These are phyloP conservation scores for Drosophila leontia DNA, from an alignment of 1,140 invertebrate genomes.

Conservation along the genomic window DNA sequence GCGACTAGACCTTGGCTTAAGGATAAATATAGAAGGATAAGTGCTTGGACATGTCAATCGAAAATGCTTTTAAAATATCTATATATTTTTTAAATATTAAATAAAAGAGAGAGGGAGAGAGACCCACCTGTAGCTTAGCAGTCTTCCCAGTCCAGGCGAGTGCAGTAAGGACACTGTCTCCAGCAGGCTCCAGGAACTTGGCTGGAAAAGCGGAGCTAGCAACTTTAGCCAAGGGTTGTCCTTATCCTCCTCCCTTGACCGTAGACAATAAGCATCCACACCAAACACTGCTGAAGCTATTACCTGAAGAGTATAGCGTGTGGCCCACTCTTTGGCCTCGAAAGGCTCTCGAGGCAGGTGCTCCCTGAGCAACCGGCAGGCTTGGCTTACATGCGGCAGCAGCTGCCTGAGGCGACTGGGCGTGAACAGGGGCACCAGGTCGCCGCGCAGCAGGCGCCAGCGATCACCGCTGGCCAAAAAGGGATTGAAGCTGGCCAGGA, in stretches of 20 bases:
- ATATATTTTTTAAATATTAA: no score
- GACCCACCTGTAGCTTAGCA: slow-evolving; percentile 57
- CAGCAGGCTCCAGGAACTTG: slow-evolving; percentile 48
- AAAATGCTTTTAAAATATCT: not conserved
- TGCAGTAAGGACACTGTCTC: slow-evolving; percentile 67
- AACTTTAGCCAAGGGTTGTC: slow-evolving; percentile 40
- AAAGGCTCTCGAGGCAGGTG: not conserved
- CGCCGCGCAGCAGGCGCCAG: slow-evolving; percentile 52
- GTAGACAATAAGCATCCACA: slow-evolving; percentile 51
- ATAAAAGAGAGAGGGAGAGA: no score
- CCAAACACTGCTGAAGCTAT: slow-evolving; percentile 63
- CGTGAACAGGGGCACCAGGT: slow-evolving; percentile 63
- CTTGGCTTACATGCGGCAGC: slow-evolving; percentile 39
- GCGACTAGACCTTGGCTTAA: not conserved
- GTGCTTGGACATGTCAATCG: not conserved
- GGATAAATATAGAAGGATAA: not conserved
- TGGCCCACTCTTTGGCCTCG: slow-evolving; percentile 55
- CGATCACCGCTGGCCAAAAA: slow-evolving; percentile 56
- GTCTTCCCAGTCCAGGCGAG: slow-evolving; percentile 32
- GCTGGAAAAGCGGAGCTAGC: slow-evolving; percentile 54
- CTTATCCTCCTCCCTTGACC: not conserved
- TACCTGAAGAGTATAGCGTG: slow-evolving; percentile 64
- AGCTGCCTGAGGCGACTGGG: slow-evolving; percentile 50
- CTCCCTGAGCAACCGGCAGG: slow-evolving; percentile 29
- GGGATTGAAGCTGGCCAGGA: slow-evolving; percentile 54